Conservation (phyloP, 2,888 invertebrate genomes). For the Endotricha flammealis region DNA sequence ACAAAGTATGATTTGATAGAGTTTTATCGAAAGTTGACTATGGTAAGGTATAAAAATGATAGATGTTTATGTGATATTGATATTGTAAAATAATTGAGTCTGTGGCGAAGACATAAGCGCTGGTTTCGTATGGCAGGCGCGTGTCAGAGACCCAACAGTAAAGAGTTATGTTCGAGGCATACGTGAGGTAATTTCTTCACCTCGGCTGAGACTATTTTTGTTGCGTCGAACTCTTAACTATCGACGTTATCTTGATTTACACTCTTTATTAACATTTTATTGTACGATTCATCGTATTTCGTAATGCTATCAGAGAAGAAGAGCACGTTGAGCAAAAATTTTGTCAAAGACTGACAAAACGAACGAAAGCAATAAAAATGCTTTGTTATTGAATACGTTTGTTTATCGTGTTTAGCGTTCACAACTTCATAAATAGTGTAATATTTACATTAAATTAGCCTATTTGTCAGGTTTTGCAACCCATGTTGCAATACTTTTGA, state of each 20-base stretch:
- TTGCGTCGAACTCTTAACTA: constrained; percentile 62
- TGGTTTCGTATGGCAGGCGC: constrained; percentile 21
- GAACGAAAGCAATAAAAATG: too few relatives aligned
- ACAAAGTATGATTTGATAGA: constrained; percentile 2
- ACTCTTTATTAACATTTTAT: constrained; percentile 72
- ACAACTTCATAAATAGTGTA: too few relatives aligned
- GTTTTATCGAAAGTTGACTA: not conserved
- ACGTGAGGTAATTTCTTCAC: constrained; percentile 58
- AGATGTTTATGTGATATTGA: constrained; percentile 2
- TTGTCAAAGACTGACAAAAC: too few relatives aligned
- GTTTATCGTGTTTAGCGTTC: too few relatives aligned
- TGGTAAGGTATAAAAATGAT: constrained; percentile 5
- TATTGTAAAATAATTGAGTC: constrained; percentile 1
- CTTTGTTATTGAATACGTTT: too few relatives aligned
- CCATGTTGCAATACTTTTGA: too few relatives aligned
- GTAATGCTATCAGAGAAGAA: constrained; percentile 31
- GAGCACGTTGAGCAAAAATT: constrained; percentile 23
- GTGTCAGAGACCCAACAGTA: constrained; percentile 23
- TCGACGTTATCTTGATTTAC: constrained; percentile 75
- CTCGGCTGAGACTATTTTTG: constrained; percentile 55
- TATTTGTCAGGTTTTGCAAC: too few relatives aligned
- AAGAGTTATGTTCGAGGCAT: constrained; percentile 51
- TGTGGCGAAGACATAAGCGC: constrained; percentile 19
- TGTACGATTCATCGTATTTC: constrained; percentile 54
- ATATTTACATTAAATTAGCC: too few relatives aligned